Percentiles rank a stretch among this genome's conserved stretches.
Evolutionary conservation across 2,113 vertebrate species (phyloP).

Genomic region (Xenotilapia caudafasciata): DNA sequence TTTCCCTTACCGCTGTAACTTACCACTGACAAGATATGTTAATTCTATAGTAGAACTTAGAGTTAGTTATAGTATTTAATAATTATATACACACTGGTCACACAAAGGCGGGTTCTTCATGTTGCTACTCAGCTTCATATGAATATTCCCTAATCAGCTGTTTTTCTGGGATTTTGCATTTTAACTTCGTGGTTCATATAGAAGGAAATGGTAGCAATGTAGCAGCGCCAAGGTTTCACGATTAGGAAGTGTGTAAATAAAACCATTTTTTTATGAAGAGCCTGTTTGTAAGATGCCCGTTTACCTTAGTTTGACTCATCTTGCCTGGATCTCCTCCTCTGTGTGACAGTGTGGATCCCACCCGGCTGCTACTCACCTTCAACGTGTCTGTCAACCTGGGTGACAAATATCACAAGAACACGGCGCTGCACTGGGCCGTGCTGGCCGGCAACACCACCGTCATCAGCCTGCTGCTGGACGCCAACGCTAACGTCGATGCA

Average conservation of each 20-base stretch:
- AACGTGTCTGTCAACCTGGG: conserved; percentile 98
- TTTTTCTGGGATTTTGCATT: neutral
- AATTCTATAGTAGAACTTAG: neutral
- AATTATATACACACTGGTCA: neutral
- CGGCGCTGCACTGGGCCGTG: conserved; percentile 96
- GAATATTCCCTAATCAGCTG: neutral
- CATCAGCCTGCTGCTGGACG: conserved; percentile 94
- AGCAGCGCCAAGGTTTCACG: neutral
- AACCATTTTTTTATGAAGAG: neutral
- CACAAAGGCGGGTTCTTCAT: neutral
- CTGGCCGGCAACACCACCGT: conserved; percentile 99
- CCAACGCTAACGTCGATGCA: conserved; percentile 92
- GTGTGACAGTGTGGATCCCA: conserved; percentile 87
- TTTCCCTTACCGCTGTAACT: neutral
- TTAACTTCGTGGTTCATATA: neutral
- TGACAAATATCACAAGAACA: conserved; percentile 99
- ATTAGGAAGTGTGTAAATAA: neutral
- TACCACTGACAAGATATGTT: neutral
- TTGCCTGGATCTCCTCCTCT: neutral
- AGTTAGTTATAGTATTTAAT: neutral
- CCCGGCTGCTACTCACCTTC: conserved; percentile 93
- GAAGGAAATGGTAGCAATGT: neutral
- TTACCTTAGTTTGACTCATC: neutral
- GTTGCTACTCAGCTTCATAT: neutral
- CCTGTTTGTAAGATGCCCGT: neutral